A percentile compares a stretch with the other conserved stretches of the same genome.
These are phyloP conservation scores for Mixornis gularis DNA, from an alignment of 2,113 vertebrate genomes.

Conservation along the genomic window DNA sequence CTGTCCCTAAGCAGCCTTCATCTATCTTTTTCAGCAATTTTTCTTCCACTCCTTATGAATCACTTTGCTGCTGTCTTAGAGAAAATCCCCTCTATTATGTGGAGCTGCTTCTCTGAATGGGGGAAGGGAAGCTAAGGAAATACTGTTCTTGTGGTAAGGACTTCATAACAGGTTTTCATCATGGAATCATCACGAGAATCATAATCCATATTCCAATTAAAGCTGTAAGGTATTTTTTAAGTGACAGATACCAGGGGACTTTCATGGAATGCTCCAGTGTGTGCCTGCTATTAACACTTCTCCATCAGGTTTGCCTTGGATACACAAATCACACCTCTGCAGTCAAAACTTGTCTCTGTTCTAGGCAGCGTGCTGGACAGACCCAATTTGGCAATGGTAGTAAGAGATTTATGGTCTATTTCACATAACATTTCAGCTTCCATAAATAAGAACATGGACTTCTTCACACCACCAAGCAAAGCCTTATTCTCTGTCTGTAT, in stretches of 20 bases:
- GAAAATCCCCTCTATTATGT: not conserved
- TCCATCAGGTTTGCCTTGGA: not conserved
- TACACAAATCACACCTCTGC: not conserved
- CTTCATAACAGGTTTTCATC: not conserved
- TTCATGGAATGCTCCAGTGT: not conserved
- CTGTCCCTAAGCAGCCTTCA: constrained; percentile 9
- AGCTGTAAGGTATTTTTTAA: not conserved
- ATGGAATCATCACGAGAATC: not conserved
- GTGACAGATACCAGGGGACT: not conserved
- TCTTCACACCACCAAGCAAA: not conserved
- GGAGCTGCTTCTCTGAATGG: not conserved
- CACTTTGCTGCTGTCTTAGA: not conserved
- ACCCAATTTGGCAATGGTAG: not conserved
- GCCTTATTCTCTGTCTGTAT: not conserved
- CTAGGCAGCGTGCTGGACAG: not conserved
- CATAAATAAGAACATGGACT: not conserved
- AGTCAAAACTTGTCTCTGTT: not conserved
- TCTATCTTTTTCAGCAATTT: constrained; percentile 22
- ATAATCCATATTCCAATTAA: not conserved
- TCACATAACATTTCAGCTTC: not conserved
- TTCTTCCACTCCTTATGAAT: constrained; percentile 20
- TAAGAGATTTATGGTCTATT: not conserved
- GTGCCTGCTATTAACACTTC: not conserved
- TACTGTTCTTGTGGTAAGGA: not conserved
- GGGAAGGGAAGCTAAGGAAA: not conserved